Conservation (phyloP, 2,888 invertebrate genomes). For the Melinopterus prodromus region DNA sequence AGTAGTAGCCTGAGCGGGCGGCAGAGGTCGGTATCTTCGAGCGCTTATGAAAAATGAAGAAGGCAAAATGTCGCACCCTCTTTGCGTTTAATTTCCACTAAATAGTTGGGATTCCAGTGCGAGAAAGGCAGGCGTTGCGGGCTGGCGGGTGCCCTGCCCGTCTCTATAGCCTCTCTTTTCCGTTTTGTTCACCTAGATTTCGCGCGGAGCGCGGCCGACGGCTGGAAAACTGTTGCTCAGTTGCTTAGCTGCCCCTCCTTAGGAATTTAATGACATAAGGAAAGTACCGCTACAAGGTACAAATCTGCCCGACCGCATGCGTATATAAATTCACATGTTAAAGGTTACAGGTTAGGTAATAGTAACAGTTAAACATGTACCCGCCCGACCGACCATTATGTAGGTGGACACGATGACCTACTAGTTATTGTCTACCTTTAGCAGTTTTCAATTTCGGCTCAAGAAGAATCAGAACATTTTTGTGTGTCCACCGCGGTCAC, state of each 20-base stretch:
- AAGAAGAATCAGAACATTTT: too few relatives aligned
- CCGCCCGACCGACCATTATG: neutral
- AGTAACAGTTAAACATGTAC: slow-evolving; percentile 36
- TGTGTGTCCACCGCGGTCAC: too few relatives aligned
- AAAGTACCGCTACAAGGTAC: slow-evolving; percentile 35
- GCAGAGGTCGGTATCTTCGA: too few relatives aligned
- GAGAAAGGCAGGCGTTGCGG: neutral
- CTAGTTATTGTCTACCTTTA: neutral
- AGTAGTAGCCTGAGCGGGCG: neutral
- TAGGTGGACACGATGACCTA: neutral
- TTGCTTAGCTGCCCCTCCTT: slow-evolving; percentile 34
- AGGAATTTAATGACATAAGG: slow-evolving; percentile 35
- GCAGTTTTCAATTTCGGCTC: neutral
- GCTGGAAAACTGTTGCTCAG: neutral
- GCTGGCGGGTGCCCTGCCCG: neutral
- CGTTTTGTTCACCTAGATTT: slow-evolving; percentile 4
- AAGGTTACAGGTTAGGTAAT: slow-evolving; percentile 39
- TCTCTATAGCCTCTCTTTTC: neutral
- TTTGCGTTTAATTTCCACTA: neutral
- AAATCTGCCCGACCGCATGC: slow-evolving; percentile 32
- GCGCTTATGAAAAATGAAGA: neutral
- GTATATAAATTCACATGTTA: slow-evolving; percentile 38
- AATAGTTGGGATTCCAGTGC: neutral
- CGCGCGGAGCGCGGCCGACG: neutral
- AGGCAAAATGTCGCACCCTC: neutral